phyloP scores from a whole-genome alignment of 2,113 vertebrate genomes.

The Choloepus hoffmanni region DNA sequence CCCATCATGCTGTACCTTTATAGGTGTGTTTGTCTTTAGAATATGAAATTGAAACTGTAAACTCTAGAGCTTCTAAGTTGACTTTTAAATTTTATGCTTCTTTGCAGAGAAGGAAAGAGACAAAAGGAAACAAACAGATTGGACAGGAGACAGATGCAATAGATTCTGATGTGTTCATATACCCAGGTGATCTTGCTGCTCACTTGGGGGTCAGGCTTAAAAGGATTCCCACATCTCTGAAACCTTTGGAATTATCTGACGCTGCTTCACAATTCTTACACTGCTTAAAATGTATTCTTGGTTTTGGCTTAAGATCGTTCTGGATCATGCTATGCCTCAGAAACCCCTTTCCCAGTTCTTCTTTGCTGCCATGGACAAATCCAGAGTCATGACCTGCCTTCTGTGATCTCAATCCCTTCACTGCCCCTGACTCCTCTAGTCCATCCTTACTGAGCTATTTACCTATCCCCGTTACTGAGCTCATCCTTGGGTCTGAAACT shows the following conservation, averaged over 20 bases:
- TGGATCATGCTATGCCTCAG: background rate
- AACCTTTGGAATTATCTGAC: background rate
- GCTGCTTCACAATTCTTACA: background rate
- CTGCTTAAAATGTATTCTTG: background rate
- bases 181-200: too few relatives aligned
- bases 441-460: accelerated
- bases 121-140: background rate
- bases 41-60: background rate
- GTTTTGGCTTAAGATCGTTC: too few relatives aligned
- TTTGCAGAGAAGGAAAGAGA: background rate
- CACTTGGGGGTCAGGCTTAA: background rate
- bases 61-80: background rate
- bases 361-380: background rate
- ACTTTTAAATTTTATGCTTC: too few relatives aligned
- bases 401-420: background rate
- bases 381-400: background rate
- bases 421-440: background rate
- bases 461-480: background rate
- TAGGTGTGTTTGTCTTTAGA: background rate
- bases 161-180: too few relatives aligned
- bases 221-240: background rate
- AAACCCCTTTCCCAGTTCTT: background rate
- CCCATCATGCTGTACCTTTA: background rate
- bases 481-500: background rate
- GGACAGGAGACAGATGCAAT: background rate